Base-by-base conservation (phyloP, 2,888 invertebrate species). In the Campoletis raptor region DNA sequence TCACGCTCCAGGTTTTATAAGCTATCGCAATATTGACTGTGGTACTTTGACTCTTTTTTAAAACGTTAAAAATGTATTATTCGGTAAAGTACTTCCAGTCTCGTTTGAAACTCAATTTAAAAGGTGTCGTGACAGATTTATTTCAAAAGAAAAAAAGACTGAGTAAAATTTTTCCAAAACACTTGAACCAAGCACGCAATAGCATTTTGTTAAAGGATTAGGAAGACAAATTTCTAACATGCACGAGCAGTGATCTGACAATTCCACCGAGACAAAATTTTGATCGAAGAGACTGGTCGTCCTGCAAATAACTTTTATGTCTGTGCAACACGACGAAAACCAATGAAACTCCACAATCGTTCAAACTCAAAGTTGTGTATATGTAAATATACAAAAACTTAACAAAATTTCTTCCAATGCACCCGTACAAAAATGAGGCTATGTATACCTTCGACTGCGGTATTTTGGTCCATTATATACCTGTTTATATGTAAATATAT, bases 391-490 rank as follows among this genome's bases (percentile, higher is more conserved):
- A 52, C 21, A 67, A 67, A 78, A 67, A 64, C 37, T n/a, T 52
- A 24, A 52, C 40, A n/a, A 70, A 83, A 24, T 52, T 70, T 64
- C n/a, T 64, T 67, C n/a, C 45, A n/a, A 36, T 72, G 42, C 52
- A 64, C 24, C 61, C 42, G 54, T 67, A 66, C 64, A 40, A 77
- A 67, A 54, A 5, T 76, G 21, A 40, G 18, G 48, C 21, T 66
- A 81, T 42, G 45, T 70, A 36, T 36, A 45, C 7, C 61, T 45
- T 15, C 57, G 9, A n/a, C 74, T 70, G 52, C 69, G 40, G 15
- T 70, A n/a, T 69, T 64, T 52, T 61, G 48, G 40, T 70, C 57
- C 69, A 80, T 84, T 80, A 70, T 64, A 61, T 64, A 54, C 45
- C 18, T 40, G 42, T 48, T 54, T 52, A 69, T 61, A 61, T 61